Evolutionary conservation across 2,888 invertebrate species (phyloP).

Genomic region (Cephus pygmeus): DNA sequence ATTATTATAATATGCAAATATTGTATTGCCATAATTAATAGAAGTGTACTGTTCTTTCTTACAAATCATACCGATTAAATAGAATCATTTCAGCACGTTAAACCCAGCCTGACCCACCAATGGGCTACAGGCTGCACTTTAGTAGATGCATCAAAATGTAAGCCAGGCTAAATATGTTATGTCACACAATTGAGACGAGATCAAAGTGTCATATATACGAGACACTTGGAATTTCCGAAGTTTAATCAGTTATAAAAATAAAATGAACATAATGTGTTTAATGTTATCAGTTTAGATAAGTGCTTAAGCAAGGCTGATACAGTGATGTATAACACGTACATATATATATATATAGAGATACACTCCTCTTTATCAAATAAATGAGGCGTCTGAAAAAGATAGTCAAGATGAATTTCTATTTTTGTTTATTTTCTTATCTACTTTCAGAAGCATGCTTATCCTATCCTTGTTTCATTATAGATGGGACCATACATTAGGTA

Average conservation of each 20-base stretch:
- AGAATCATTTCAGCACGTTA: neutral
- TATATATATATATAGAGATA: neutral
- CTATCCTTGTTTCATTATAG: neutral
- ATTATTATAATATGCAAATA: no score
- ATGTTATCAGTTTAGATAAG: neutral
- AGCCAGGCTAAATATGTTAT: neutral
- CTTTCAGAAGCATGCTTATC: neutral
- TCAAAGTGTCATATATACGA: neutral
- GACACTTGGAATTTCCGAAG: neutral
- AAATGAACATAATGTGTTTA: conserved; percentile 12
- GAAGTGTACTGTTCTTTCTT: neutral
- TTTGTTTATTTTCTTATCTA: neutral
- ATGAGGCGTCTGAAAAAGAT: neutral
- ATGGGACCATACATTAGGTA: neutral
- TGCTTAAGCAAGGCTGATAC: neutral
- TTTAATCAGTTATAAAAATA: conserved; percentile 2
- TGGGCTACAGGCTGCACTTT: neutral
- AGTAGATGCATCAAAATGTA: neutral
- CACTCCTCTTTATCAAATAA: neutral
- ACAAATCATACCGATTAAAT: neutral
- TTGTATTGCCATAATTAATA: no score
- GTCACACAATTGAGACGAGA: neutral
- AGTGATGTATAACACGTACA: neutral
- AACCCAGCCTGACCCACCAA: neutral
- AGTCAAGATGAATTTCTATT: neutral